Evolutionary conservation across 2,797 vertebrate species (phyloP).

Genomic region (Sebastes trivittatus): DNA sequence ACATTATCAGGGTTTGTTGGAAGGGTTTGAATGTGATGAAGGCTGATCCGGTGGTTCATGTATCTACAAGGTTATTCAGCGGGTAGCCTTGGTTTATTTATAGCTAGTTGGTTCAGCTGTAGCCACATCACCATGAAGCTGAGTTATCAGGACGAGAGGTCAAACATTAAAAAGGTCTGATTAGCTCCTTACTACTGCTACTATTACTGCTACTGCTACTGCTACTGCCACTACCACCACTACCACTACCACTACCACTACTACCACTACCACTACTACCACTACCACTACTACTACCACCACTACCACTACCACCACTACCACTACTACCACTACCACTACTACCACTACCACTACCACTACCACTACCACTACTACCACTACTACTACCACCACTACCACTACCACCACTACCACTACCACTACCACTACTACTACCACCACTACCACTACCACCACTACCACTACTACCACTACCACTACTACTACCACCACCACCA

Average conservation of each 20-base stretch:
- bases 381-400: rapidly evolving
- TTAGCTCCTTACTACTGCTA: background rate
- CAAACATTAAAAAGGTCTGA: background rate
- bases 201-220: rapidly evolving
- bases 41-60: background rate
- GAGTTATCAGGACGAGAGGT: background rate
- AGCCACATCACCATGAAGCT: background rate
- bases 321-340: rapidly evolving
- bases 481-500: rapidly evolving
- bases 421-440: rapidly evolving
- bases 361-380: rapidly evolving
- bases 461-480: rapidly evolving
- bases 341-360: rapidly evolving
- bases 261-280: rapidly evolving
- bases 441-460: rapidly evolving
- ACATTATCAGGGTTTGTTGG: background rate
- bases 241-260: rapidly evolving
- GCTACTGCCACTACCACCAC: rapidly evolving
- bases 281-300: rapidly evolving
- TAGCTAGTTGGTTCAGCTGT: background rate
- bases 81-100: background rate
- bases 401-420: rapidly evolving
- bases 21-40: background rate
- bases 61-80: background rate
- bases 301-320: rapidly evolving